phyloP scores from a whole-genome alignment of 2,797 vertebrate genomes.

The Micropoecilia bifurca region DNA sequence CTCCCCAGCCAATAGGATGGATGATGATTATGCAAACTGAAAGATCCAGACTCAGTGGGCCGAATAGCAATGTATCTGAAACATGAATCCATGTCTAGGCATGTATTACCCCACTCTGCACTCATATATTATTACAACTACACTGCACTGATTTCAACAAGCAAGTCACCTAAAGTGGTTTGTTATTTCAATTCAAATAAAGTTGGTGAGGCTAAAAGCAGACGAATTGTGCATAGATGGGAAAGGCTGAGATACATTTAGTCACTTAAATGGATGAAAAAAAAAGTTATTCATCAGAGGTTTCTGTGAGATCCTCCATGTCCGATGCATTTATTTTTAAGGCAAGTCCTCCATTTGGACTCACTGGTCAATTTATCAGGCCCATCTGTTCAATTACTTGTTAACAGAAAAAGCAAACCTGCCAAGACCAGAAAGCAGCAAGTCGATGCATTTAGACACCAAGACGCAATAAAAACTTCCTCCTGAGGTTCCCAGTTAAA shows the following conservation, averaged over 20 bases:
- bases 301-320: neutral
- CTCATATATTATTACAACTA: conserved; percentile 20
- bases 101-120: neutral
- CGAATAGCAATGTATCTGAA: conserved; percentile 32
- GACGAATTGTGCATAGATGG: neutral
- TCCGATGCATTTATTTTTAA: conserved; percentile 7
- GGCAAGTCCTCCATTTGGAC: neutral
- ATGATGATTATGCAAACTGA: conserved; percentile 55
- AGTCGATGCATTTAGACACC: neutral
- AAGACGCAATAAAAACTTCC: neutral
- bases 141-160: conserved; percentile 8
- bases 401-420: neutral
- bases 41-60: conserved; percentile 48
- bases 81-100: conserved; percentile 37
- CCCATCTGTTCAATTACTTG: neutral
- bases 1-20: conserved; percentile 30
- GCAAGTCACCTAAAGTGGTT: conserved; percentile 4
- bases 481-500: neutral
- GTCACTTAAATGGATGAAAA: neutral
- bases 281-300: neutral
- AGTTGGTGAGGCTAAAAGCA: neutral
- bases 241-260: neutral
- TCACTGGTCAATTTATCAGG: neutral
- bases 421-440: neutral
- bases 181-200: conserved; percentile 7